phyloP scores from a whole-genome alignment of 2,888 invertebrate genomes.

The Trissonchulus sp. region DNA sequence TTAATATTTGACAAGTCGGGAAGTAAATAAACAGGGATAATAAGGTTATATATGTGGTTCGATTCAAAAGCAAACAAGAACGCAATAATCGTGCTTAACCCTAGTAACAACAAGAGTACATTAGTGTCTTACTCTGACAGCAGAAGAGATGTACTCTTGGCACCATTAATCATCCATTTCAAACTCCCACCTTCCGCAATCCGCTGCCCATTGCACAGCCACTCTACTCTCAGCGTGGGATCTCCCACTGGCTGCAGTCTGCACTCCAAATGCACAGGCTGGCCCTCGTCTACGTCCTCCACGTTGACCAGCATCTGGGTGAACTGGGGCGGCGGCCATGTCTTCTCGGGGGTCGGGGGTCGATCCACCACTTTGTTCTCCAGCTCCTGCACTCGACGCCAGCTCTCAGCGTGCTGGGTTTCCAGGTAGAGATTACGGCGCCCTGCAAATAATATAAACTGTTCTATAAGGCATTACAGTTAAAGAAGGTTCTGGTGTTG shows the following conservation, averaged over 20 bases:
- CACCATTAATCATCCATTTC: too few species aligned
- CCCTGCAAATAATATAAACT: too few species aligned
- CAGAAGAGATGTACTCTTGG: too few species aligned
- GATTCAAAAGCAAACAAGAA: too few species aligned
- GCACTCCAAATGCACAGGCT: slow-evolving; percentile 62
- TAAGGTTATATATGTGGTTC: too few species aligned
- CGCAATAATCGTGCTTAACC: too few species aligned
- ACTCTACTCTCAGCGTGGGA: slow-evolving; percentile 83
- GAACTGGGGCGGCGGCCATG: slow-evolving; percentile 34
- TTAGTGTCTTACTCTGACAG: too few species aligned
- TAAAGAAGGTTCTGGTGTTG: too few species aligned
- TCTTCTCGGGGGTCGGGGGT: slow-evolving; percentile 45
- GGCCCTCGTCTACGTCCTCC: slow-evolving; percentile 55
- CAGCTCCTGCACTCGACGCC: slow-evolving; percentile 79
- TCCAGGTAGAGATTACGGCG: slow-evolving; percentile 60
- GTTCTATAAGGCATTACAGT: too few species aligned
- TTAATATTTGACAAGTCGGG: background rate
- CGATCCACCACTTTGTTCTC: slow-evolving; percentile 61
- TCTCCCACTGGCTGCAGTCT: slow-evolving; percentile 87
- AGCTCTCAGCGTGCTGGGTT: slow-evolving; percentile 84
- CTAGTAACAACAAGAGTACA: too few species aligned
- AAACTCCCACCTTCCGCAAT: slow-evolving; percentile 43
- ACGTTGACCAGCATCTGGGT: slow-evolving; percentile 37
- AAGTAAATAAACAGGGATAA: too few species aligned
- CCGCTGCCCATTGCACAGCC: slow-evolving; percentile 85